Conservation (phyloP, 2,888 invertebrate genomes). For the Drosophila sordidula region DNA sequence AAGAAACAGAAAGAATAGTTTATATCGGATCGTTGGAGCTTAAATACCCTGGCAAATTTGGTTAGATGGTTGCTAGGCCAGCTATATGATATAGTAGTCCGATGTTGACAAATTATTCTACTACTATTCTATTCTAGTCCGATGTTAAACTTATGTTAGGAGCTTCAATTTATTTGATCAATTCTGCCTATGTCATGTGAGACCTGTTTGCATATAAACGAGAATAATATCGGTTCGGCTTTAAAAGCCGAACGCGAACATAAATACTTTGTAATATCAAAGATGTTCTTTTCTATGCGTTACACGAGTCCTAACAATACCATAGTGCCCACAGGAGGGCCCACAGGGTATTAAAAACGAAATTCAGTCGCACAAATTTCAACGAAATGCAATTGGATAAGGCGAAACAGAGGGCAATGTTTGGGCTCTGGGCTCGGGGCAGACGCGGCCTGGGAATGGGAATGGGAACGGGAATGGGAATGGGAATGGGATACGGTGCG, state of each 20-base stretch:
- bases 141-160: too few relatives aligned
- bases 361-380: conserved; percentile 16
- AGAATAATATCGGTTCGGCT: background rate
- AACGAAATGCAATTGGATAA: conserved; percentile 23
- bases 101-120: too few relatives aligned
- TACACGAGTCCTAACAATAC: background rate
- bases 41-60: background rate
- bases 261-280: background rate
- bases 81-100: too few relatives aligned
- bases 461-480: background rate
- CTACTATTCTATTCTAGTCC: too few relatives aligned
- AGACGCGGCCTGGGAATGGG: background rate
- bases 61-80: too few relatives aligned
- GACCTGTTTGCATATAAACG: too few relatives aligned
- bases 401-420: background rate
- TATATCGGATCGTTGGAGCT: background rate
- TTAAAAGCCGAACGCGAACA: background rate
- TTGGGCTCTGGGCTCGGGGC: background rate
- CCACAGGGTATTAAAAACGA: conserved; percentile 1
- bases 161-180: too few relatives aligned
- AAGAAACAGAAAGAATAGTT: background rate
- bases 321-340: background rate
- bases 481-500: conserved; percentile 10
- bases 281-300: background rate
- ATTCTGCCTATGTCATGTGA: too few relatives aligned